Conservation (phyloP, 2,797 vertebrate genomes). For the Danio tinwini region DNA sequence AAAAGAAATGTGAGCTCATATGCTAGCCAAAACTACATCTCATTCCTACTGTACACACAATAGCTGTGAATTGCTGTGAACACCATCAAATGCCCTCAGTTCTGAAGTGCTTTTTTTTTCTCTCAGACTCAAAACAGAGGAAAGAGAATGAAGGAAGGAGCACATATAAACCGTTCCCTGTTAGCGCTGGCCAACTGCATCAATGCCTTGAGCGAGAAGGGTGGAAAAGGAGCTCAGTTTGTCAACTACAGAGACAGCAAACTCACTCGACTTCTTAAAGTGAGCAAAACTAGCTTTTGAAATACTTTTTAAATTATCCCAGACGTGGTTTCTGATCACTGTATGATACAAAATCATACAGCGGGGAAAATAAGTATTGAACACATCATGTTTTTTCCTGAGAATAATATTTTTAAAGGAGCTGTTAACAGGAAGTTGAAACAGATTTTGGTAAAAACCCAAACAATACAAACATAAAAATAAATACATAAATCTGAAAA, state of each 20-base stretch:
- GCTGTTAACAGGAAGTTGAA: no score
- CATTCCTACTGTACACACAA: neutral
- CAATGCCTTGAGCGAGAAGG: conserved; percentile 88
- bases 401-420: no score
- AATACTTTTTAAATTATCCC: no score
- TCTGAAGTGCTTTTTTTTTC: conserved; percentile 25
- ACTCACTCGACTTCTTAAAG: conserved; percentile 92
- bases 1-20: neutral
- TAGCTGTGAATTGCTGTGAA: neutral
- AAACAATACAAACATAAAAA: no score
- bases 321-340: no score
- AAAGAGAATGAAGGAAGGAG: conserved; percentile 92
- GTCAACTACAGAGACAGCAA: conserved; percentile 96
- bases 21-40: conserved; percentile 18
- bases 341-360: no score
- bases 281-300: conserved; percentile 57
- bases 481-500: no score
- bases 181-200: conserved; percentile 95
- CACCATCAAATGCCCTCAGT: neutral
- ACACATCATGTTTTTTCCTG: no score
- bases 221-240: conserved; percentile 78
- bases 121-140: conserved; percentile 90
- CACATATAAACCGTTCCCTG: conserved; percentile 94
- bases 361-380: no score
- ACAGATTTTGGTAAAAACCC: no score